Percentiles rank a stretch among this genome's conserved stretches.
Conservation (phyloP, 2,113 vertebrate species). For the Vulpes ferrilata region DNA sequence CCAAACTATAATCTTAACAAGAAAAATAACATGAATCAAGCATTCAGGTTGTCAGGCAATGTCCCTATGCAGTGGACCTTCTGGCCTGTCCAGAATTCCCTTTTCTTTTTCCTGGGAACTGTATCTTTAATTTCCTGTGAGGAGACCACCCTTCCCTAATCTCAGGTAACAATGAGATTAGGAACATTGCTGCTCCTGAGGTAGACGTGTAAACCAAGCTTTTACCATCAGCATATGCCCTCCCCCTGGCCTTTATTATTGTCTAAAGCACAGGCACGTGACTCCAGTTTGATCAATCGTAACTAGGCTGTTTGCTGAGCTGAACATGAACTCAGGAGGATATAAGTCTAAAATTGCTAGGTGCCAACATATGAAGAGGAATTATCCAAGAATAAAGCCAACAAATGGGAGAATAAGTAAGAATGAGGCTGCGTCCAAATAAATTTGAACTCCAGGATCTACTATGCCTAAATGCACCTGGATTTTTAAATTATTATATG, state of each 20-base stretch:
- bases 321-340: neutral
- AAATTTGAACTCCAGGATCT: constrained; percentile 6
- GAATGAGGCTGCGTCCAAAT: neutral
- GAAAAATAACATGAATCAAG: neutral
- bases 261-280: neutral
- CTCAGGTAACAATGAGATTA: neutral
- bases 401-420: neutral
- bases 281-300: neutral
- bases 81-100: neutral
- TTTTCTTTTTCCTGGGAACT: neutral
- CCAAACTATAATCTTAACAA: neutral
- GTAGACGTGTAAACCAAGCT: neutral
- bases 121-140: neutral
- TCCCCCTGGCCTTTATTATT: neutral
- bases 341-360: neutral
- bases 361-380: neutral
- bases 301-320: neutral
- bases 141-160: neutral
- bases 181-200: neutral
- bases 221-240: neutral
- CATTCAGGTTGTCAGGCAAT: neutral
- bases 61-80: neutral
- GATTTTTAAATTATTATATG: neutral
- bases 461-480: neutral
- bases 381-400: neutral